Percentiles rank a stretch among this genome's conserved stretches.
phyloP scores from a whole-genome alignment of 1,140 invertebrate species.

The Adelges cooleyi region DNA sequence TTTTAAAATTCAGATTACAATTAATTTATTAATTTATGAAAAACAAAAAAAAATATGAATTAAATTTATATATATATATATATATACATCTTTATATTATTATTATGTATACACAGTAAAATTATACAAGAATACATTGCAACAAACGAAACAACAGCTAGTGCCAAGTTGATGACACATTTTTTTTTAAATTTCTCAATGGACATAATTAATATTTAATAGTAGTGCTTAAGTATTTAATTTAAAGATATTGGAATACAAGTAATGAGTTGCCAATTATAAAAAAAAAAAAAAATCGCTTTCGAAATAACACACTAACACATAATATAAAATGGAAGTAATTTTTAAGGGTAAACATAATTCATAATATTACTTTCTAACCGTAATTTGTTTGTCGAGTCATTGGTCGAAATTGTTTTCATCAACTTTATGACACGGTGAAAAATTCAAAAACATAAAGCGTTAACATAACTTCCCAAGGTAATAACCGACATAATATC shows the following conservation, averaged over 20 bases:
- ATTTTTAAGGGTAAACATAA: too few species aligned
- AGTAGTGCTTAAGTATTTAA: background rate
- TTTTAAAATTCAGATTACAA: conserved; percentile 7
- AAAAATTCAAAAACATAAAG: too few species aligned
- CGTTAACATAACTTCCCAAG: too few species aligned
- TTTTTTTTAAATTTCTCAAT: too few species aligned
- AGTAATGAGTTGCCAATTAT: background rate
- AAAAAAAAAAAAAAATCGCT: background rate
- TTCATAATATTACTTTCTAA: too few species aligned
- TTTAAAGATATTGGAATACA: background rate
- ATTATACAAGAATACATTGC: background rate
- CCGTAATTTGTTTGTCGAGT: too few species aligned
- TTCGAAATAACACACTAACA: background rate
- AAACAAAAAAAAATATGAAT: background rate
- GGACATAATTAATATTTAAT: too few species aligned
- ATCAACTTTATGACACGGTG: too few species aligned
- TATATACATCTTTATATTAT: conserved; percentile 1
- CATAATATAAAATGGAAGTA: background rate
- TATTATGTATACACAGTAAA: conserved; percentile 5
- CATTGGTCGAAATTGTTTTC: too few species aligned
- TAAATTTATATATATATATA: background rate
- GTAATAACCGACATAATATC: too few species aligned
- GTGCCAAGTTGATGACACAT: background rate
- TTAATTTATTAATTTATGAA: background rate
- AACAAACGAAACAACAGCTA: background rate